Evolutionary conservation across 2,797 vertebrate genomes (phyloP), one percentile per base, ranked within the genome.

Genomic region (Argentina silus): DNA sequence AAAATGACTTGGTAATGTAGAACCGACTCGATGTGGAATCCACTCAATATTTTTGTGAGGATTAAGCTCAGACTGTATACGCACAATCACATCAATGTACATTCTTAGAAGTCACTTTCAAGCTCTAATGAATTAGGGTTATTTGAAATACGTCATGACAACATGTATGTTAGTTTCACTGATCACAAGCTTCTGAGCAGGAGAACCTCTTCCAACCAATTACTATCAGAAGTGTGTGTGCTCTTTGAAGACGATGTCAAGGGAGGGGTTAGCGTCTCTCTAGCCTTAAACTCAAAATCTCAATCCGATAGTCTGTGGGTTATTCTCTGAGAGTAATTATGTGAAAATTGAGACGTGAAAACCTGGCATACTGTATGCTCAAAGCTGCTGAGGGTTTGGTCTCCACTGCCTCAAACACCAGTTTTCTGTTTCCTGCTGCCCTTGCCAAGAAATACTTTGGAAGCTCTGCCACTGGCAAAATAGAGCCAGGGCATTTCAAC

Each of bases 401-500:
- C 55, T 62, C 27, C 61, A 71, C 53, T 48, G 45, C 19, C 60
- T 60, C 42, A 45, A 55, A 64, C 44, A 56, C 27, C 45, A 45
- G 76, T 71, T 83, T 75, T 74, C 23, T 45, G n/a, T 64, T 67
- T 74, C 65, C 43, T 77, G 74, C 21, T 19, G 45, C 21, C 4
- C 55, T 8, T 73, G 81, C 76, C 79, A 48, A 68, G 23, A 51
- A 70, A 70, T 67, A 68, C 70, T 72, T 61, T 65, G 51, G 66
- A 75, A 76, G 59, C 65, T 9, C 61, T 69, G 75, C 71, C 21
- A 19, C 61, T 69, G 75, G 77, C 73, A 67, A 59, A 73, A 50
- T 60, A 43, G 66, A 76, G 66, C 45, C 27, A 78, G 45, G 70
- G 64, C 67, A 78, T 81, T 87, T 86, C 74, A 70, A 78, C 50